Evolutionary conservation across 2,113 vertebrate genomes (phyloP).

Genomic region (Bubalus kerabau): DNA sequence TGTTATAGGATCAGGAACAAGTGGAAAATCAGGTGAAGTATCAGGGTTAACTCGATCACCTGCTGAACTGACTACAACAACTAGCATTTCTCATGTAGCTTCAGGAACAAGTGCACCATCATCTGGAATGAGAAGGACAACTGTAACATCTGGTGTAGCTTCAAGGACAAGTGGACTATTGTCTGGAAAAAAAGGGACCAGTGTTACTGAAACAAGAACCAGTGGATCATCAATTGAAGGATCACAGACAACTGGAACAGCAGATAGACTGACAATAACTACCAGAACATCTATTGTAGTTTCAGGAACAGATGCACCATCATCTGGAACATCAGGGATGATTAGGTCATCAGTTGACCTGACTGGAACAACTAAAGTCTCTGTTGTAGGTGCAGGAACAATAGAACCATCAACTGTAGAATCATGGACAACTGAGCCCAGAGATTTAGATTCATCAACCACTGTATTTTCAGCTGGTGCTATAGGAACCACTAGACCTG

Average conservation of each 20-base stretch:
- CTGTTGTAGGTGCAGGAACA: background rate
- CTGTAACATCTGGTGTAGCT: background rate
- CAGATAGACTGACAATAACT: no score
- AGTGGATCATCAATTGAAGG: rapidly evolving
- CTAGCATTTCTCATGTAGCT: background rate
- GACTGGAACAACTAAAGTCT: background rate
- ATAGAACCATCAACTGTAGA: background rate
- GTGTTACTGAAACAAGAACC: background rate
- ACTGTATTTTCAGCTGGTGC: background rate
- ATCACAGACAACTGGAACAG: background rate
- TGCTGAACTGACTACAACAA: background rate
- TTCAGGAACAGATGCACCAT: background rate
- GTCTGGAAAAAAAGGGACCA: background rate
- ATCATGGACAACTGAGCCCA: background rate
- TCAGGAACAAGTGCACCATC: background rate
- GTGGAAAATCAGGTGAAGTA: background rate
- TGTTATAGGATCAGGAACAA: background rate
- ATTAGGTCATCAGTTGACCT: background rate
- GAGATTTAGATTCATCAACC: background rate
- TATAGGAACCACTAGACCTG: background rate
- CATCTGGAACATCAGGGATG: background rate
- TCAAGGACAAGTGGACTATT: background rate
- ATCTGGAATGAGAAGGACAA: background rate
- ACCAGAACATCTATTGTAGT: no score
- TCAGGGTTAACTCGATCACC: background rate